Evolutionary conservation across 2,888 invertebrate species (phyloP).

Genomic region (Tiliacea citrago): DNA sequence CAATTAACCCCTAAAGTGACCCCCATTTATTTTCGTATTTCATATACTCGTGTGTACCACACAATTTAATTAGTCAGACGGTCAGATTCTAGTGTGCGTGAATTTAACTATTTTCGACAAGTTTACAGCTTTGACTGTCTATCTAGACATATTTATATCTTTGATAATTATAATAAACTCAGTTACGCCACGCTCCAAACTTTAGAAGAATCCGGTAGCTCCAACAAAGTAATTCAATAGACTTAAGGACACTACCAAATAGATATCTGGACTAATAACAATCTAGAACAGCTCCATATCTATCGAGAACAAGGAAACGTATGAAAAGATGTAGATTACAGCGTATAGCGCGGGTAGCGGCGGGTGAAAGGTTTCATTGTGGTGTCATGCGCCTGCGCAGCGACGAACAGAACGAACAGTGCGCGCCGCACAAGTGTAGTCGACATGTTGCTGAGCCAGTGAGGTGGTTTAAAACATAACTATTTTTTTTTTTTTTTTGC

Average conservation of each 20-base stretch:
- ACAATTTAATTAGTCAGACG: no score
- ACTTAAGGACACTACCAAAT: conserved; percentile 35
- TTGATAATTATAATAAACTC: not conserved
- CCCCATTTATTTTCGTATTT: no score
- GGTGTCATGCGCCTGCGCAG: conserved; percentile 70
- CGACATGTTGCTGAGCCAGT: conserved; percentile 33
- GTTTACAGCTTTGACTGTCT: no score
- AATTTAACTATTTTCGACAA: no score
- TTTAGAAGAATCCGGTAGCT: conserved; percentile 18
- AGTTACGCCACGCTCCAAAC: conserved; percentile 24
- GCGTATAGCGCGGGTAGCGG: conserved; percentile 65
- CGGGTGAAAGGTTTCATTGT: conserved; percentile 80
- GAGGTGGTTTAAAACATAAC: conserved; percentile 5
- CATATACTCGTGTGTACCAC: no score
- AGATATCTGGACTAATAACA: conserved; percentile 33
- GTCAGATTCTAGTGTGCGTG: no score
- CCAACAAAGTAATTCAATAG: conserved; percentile 21
- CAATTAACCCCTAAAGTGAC: no score
- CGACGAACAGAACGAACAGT: conserved; percentile 36
- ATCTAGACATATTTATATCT: no score
- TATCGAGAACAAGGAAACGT: conserved; percentile 60
- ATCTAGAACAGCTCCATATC: conserved; percentile 59
- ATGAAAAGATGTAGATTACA: conserved; percentile 60
- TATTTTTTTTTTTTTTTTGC: not conserved
- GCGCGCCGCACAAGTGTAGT: conserved; percentile 38